Percentiles rank a stretch among this genome's conserved stretches.
Conservation (phyloP, 1,140 invertebrate species). For the Helicoverpa zea region DNA sequence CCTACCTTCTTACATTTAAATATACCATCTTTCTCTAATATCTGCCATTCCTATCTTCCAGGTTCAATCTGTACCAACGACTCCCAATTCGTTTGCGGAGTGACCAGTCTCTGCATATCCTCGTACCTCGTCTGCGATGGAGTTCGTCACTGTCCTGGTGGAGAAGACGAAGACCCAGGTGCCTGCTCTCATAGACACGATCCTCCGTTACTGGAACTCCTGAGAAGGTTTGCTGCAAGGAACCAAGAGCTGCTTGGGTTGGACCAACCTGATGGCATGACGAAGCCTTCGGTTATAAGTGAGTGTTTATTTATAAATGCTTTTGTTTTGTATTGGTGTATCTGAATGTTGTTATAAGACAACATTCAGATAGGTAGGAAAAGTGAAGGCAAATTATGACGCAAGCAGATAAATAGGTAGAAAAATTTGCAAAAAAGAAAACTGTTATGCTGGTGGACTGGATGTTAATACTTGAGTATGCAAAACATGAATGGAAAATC, state of each 20-base stretch:
- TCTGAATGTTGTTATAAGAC: too few species aligned
- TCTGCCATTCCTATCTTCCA: constrained; percentile 54
- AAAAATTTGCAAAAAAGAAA: too few species aligned
- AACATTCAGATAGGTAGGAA: too few species aligned
- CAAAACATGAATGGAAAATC: too few species aligned
- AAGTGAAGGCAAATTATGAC: too few species aligned
- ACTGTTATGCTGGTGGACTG: too few species aligned
- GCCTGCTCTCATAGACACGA: constrained; percentile 74
- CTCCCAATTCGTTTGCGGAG: constrained; percentile 77
- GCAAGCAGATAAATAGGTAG: too few species aligned
- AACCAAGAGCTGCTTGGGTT: constrained; percentile 81
- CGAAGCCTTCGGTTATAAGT: constrained; percentile 83
- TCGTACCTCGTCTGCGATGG: constrained; percentile 88
- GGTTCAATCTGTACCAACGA: constrained; percentile 77
- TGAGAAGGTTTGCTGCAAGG: constrained; percentile 77
- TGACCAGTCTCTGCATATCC: constrained; percentile 87
- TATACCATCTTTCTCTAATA: not conserved
- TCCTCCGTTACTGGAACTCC: constrained; percentile 77
- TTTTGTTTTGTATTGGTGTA: not conserved
- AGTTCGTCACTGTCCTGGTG: constrained; percentile 88
- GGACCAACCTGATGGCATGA: constrained; percentile 74
- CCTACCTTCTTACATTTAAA: too few species aligned
- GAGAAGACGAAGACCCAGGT: constrained; percentile 81
- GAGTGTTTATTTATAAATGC: constrained; percentile 55
- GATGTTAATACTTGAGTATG: too few species aligned